Conservation (phyloP, 1,140 invertebrate genomes). For the Plodia interpunctella region DNA sequence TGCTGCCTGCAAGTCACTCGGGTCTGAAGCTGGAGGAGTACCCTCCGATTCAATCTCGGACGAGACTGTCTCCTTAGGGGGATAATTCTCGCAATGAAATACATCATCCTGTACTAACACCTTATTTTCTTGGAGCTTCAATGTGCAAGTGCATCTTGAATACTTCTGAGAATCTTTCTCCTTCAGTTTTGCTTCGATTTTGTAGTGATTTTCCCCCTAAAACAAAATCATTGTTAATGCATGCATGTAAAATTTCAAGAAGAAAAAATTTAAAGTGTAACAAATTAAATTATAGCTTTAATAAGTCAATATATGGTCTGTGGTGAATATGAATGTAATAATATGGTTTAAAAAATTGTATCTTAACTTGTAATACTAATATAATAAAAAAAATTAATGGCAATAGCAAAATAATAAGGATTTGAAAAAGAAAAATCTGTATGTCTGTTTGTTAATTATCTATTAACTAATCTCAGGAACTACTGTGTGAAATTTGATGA, state of each 20-base stretch:
- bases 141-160: conserved; percentile 39
- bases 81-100: conserved; percentile 32
- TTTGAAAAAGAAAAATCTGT: too few relatives aligned
- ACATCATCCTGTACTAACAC: conserved; percentile 39
- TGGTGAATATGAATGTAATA: too few relatives aligned
- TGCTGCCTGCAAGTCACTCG: not conserved
- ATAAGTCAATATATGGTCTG: too few relatives aligned
- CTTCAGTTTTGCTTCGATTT: conserved; percentile 39
- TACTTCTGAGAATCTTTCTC: conserved; percentile 36
- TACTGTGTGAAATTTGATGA: too few relatives aligned
- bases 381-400: too few relatives aligned
- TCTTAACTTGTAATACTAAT: too few relatives aligned
- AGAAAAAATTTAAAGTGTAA: conserved; percentile 9
- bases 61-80: not conserved
- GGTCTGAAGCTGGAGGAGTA: not conserved
- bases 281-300: too few relatives aligned
- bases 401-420: too few relatives aligned
- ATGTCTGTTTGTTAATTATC: too few relatives aligned
- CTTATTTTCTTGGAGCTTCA: conserved; percentile 35
- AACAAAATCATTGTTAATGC: conserved; percentile 2
- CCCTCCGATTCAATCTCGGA: not conserved
- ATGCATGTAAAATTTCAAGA: conserved; percentile 8
- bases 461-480: too few relatives aligned
- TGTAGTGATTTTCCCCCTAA: conserved; percentile 37
- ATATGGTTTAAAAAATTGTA: too few relatives aligned